Percentiles rank a stretch among this genome's conserved stretches.
Conservation (phyloP, 2,888 invertebrate species). For the Perithous albicinctus region DNA sequence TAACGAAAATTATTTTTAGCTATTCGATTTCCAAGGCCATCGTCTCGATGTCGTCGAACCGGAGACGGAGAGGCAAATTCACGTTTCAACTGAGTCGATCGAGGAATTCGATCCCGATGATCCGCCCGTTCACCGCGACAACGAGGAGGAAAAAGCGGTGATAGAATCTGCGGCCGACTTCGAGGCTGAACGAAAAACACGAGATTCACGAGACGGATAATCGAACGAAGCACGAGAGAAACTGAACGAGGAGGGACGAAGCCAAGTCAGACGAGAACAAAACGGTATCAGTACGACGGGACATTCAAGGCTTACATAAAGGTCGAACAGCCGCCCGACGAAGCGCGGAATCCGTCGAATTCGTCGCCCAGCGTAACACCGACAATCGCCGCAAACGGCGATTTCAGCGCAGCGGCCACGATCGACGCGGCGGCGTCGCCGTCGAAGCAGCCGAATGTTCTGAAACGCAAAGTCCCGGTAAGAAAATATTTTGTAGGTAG, state of each 20-base stretch:
- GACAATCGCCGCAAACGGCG: background rate
- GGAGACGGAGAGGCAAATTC: background rate
- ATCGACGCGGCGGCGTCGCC: slow-evolving; percentile 1
- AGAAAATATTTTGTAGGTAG: slow-evolving; percentile 61
- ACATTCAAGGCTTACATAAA: slow-evolving; percentile 65
- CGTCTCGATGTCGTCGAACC: no score
- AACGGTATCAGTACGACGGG: slow-evolving; percentile 65
- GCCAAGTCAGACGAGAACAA: slow-evolving; percentile 30
- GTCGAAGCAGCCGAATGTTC: slow-evolving; percentile 72
- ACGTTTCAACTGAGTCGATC: slow-evolving; percentile 73
- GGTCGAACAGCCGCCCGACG: no score
- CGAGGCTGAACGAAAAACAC: no score
- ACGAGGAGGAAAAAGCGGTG: slow-evolving; percentile 67
- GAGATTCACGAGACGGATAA: background rate
- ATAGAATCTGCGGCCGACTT: slow-evolving; percentile 73
- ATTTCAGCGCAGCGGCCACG: background rate
- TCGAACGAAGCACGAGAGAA: background rate
- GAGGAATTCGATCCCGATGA: slow-evolving; percentile 83
- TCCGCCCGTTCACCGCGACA: slow-evolving; percentile 73
- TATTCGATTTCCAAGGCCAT: no score
- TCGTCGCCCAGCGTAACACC: background rate
- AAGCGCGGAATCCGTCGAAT: background rate
- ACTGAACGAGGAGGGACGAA: slow-evolving; percentile 1
- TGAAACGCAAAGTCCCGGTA: slow-evolving; percentile 73
- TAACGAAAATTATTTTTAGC: no score